These are phyloP conservation scores for Brachyalestes nurse DNA, from an alignment of 2,797 vertebrate species.

Conservation along the genomic window DNA sequence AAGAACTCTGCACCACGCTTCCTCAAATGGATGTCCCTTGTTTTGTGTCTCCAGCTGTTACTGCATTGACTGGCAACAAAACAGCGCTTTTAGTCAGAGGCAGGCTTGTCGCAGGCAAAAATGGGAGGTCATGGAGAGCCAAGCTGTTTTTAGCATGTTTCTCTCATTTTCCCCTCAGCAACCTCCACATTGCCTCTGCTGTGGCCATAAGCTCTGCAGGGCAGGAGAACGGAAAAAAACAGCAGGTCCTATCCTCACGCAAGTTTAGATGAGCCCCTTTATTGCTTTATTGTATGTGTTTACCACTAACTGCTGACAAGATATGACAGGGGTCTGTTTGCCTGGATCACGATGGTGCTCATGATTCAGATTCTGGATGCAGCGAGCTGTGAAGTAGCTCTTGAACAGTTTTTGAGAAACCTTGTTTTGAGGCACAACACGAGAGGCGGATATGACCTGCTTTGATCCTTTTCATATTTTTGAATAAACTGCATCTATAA, in stretches of 20 bases:
- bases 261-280: not conserved
- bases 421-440: not conserved
- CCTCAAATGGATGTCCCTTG: constrained; percentile 44
- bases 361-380: not conserved
- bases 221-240: not conserved
- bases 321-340: not conserved
- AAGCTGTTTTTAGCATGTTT: constrained; percentile 44
- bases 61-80: constrained; percentile 44
- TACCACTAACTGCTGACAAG: not conserved
- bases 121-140: constrained; percentile 40
- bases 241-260: not conserved
- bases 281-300: not conserved
- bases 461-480: no score
- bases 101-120: constrained; percentile 41
- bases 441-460: not conserved
- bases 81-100: constrained; percentile 46
- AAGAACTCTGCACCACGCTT: constrained; percentile 19
- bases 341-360: not conserved
- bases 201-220: not conserved
- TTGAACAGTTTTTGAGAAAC: not conserved
- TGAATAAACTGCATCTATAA: no score
- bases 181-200: constrained; percentile 1
- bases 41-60: constrained; percentile 54
- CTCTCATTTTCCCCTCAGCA: constrained; percentile 31
- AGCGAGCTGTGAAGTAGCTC: constrained; percentile 11